Conservation (phyloP, 2,888 invertebrate genomes). For the Amblyjoppa proteus region DNA sequence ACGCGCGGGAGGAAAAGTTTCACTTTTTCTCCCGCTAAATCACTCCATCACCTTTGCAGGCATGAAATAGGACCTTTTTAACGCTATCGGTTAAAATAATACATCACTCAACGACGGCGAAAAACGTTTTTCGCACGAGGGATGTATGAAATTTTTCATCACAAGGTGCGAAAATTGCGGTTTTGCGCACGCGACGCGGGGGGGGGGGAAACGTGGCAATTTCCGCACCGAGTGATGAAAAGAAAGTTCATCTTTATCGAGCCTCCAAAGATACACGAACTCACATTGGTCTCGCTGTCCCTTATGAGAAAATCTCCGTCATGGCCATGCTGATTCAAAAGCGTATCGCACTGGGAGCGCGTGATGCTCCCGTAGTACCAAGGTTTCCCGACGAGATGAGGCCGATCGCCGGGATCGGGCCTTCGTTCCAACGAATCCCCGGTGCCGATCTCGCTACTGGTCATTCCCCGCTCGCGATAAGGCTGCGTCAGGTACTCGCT, state of each 20-base stretch:
- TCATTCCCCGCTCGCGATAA: conserved; percentile 87
- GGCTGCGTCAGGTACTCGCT: conserved; percentile 95
- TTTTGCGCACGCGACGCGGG: too few relatives aligned
- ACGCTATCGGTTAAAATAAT: too few relatives aligned
- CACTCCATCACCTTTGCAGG: too few relatives aligned
- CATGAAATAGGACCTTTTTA: too few relatives aligned
- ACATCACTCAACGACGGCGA: too few relatives aligned
- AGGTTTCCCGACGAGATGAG: conserved; percentile 92
- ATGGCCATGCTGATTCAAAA: conserved; percentile 97
- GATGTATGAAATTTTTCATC: too few relatives aligned
- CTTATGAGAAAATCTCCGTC: conserved; percentile 99
- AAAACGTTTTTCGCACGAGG: too few relatives aligned
- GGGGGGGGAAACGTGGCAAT: too few relatives aligned
- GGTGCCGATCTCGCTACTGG: conserved; percentile 78
- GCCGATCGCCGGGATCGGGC: conserved; percentile 87
- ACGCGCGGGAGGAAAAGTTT: too few relatives aligned
- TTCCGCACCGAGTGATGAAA: background rate
- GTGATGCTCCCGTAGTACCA: conserved; percentile 99
- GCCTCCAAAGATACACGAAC: conserved; percentile 80
- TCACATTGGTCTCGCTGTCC: conserved; percentile 99
- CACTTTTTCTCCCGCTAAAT: too few relatives aligned
- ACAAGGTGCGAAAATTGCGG: too few relatives aligned
- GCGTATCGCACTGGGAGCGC: conserved; percentile 97
- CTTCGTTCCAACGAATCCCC: conserved; percentile 86
- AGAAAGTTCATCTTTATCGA: background rate